phyloP scores from a whole-genome alignment of 2,888 invertebrate species.

The Entomobrya multifasciata region DNA sequence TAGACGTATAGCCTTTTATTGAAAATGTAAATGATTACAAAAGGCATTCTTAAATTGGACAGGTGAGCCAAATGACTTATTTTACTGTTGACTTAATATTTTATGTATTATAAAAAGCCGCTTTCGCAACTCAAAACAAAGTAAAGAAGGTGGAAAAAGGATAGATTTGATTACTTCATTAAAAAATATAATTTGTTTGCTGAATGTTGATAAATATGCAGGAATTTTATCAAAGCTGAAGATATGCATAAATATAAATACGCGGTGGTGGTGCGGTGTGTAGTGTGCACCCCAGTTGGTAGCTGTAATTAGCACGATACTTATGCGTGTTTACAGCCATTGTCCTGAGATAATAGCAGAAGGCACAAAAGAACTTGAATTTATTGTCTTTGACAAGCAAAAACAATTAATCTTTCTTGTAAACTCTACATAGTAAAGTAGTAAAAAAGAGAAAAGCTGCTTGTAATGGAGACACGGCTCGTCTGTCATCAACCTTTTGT shows the following conservation, averaged over 20 bases:
- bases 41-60: not conserved
- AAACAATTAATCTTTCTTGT: conserved; percentile 39
- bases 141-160: not conserved
- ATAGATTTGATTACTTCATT: conserved; percentile 46
- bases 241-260: not conserved
- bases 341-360: conserved; percentile 22
- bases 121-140: conserved; percentile 50
- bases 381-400: conserved; percentile 40
- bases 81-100: conserved; percentile 28
- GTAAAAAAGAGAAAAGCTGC: not conserved
- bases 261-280: too few species aligned
- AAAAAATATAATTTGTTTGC: conserved; percentile 8
- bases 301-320: conserved; percentile 42
- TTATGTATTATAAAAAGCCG: not conserved
- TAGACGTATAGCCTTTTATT: not conserved
- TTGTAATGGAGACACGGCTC: not conserved
- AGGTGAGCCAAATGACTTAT: not conserved
- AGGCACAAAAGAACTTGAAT: not conserved
- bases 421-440: not conserved
- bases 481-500: conserved; percentile 38
- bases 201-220: not conserved
- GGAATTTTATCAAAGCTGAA: not conserved
- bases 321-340: conserved; percentile 7
- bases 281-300: conserved; percentile 1
- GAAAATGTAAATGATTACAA: not conserved